Evolutionary conservation across 2,888 invertebrate genomes (phyloP).

Genomic region (Entomobrya proxima): DNA sequence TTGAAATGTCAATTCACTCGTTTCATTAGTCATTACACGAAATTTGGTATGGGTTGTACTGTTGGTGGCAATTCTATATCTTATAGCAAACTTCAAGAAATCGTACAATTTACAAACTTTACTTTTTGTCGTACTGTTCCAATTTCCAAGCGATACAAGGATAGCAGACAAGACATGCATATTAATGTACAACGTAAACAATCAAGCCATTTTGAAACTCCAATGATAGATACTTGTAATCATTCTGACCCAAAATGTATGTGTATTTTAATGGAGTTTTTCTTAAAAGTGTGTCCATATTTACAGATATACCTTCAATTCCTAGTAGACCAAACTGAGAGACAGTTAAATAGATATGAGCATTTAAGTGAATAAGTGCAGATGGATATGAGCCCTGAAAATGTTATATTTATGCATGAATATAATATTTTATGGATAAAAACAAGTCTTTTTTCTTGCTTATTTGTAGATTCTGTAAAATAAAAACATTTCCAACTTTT

Average conservation of each 20-base stretch:
- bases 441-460: slow-evolving; percentile 42
- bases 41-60: too few relatives aligned
- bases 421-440: slow-evolving; percentile 27
- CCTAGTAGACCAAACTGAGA: background rate
- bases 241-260: background rate
- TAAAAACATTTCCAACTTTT: slow-evolving; percentile 42
- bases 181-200: too few relatives aligned
- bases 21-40: too few relatives aligned
- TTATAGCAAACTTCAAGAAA: too few relatives aligned
- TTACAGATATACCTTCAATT: background rate
- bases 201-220: too few relatives aligned
- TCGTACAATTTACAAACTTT: too few relatives aligned
- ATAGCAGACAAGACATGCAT: too few relatives aligned
- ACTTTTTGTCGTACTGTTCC: too few relatives aligned
- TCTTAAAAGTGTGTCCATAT: background rate
- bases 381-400: background rate
- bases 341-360: background rate
- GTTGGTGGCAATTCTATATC: too few relatives aligned
- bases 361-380: background rate
- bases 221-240: too few relatives aligned
- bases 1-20: background rate
- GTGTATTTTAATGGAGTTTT: background rate
- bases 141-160: too few relatives aligned
- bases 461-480: slow-evolving; percentile 33
- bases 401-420: background rate